Percentiles rank a stretch among this genome's conserved stretches.
These are phyloP conservation scores for Alosa alosa DNA, from an alignment of 2,113 vertebrate genomes.

Conservation along the genomic window DNA sequence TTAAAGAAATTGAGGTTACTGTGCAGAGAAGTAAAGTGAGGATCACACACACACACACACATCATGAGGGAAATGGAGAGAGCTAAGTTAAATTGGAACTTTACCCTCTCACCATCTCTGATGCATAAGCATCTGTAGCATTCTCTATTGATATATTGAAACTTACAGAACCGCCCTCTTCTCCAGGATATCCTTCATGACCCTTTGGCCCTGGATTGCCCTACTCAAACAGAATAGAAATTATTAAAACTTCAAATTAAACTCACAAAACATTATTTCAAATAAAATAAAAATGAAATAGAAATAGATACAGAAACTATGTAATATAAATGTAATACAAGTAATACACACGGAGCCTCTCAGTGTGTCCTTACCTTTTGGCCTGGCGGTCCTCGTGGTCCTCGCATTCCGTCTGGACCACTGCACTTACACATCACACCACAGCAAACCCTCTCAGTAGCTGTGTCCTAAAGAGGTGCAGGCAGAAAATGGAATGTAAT, in stretches of 20 bases:
- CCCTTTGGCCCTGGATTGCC: conserved; percentile 71
- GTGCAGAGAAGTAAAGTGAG: too few relatives aligned
- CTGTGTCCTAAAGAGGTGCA: conserved; percentile 63
- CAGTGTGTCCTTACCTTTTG: conserved; percentile 69
- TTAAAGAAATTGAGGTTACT: too few relatives aligned
- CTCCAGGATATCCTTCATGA: conserved; percentile 76
- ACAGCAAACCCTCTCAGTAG: conserved; percentile 81
- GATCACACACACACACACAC: too few relatives aligned
- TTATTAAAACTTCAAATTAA: background rate
- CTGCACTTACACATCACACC: conserved; percentile 74
- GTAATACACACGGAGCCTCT: too few relatives aligned
- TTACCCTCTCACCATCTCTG: too few relatives aligned
- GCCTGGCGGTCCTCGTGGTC: conserved; percentile 66
- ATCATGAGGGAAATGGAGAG: too few relatives aligned
- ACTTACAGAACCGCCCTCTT: conserved; percentile 82
- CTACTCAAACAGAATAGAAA: conserved; percentile 57
- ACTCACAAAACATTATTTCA: background rate
- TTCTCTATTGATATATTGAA: background rate
- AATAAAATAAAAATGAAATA: background rate
- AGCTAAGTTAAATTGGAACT: too few relatives aligned
- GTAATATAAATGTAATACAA: background rate
- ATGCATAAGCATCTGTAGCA: too few relatives aligned
- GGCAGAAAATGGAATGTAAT: background rate
- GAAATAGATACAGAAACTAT: background rate
- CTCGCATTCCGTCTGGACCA: conserved; percentile 73